phyloP scores from a whole-genome alignment of 2,113 vertebrate species.

The Steatornis caripensis region DNA sequence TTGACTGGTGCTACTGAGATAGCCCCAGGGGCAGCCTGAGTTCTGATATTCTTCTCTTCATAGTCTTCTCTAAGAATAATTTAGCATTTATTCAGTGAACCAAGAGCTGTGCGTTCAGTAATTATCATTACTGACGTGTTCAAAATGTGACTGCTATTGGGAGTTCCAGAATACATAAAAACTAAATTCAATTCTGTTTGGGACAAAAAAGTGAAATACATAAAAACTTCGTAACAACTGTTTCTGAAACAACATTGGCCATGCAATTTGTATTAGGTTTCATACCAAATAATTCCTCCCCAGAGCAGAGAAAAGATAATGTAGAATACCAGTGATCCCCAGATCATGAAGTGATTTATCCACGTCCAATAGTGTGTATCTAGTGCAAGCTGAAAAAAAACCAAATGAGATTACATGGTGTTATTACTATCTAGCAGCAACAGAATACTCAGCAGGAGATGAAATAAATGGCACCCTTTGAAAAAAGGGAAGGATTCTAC shows the following conservation, averaged over 20 bases:
- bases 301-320: conserved; percentile 94
- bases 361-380: conserved; percentile 99
- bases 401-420: neutral
- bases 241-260: neutral
- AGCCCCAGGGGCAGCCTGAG: neutral
- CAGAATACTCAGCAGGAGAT: neutral
- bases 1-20: neutral
- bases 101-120: neutral
- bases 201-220: neutral
- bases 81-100: neutral
- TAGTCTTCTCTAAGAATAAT: neutral
- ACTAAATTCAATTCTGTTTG: neutral
- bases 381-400: conserved; percentile 83
- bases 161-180: neutral
- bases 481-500: neutral
- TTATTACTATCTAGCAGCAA: neutral
- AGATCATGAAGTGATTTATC: conserved; percentile 98
- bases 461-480: neutral
- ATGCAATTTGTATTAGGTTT: neutral
- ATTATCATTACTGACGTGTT: neutral
- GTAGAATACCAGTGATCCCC: conserved; percentile 96
- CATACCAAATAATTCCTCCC: conserved; percentile 96
- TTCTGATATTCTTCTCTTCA: neutral
- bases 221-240: neutral
- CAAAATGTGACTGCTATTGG: neutral